Evolutionary conservation across 2,888 invertebrate genomes (phyloP), one percentile per base, ranked within the genome.

Genomic region (Meliscaeva auricollis): DNA sequence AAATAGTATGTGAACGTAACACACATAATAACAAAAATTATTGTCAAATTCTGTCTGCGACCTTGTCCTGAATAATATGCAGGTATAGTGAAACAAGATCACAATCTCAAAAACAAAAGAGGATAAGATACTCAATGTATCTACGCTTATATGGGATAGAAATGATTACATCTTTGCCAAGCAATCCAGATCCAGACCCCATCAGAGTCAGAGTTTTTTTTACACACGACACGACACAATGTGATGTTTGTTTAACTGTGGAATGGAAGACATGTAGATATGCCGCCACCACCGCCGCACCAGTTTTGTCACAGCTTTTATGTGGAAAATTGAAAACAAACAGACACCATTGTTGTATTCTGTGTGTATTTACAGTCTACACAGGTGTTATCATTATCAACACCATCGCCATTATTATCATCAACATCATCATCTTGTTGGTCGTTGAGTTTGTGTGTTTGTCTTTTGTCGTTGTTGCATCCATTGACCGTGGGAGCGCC

Each of bases 401-500:
- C 82, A 74, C 30, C 68, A 35, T 30, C 58, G 35, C 9, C 32
- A 46, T n/a, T 48, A 30, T 44, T 62, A 9, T 32, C 66, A 35
- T 30, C 52, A 26, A 46, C 56, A 13, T 22, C 20, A 26, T 50
- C 17, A 1, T 17, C 48, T 1, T 15, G 15, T 52, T 2, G 11
- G 52, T 72, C 6, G 17, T 32, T 17, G 5, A n/a, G n/a, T n/a
- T 58, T 17, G 22, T 41, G n/a, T n/a, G n/a, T n/a, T n/a, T 41
- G 38, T 41, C 22, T 9, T 58, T 68, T 35, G 15, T 66, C n/a
- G 46, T 48, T 3, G 15, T 30, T 73, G 38, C 66, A 62, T 73
- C 66, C 58, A 60, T 52, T 79, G 79, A 84, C 84, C 84, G 84
- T 84, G 84, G 84, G 84, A 84, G 84, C 84, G 75, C 79, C 79